Conservation (phyloP, 2,888 invertebrate species). For the Tipula lateralis region DNA sequence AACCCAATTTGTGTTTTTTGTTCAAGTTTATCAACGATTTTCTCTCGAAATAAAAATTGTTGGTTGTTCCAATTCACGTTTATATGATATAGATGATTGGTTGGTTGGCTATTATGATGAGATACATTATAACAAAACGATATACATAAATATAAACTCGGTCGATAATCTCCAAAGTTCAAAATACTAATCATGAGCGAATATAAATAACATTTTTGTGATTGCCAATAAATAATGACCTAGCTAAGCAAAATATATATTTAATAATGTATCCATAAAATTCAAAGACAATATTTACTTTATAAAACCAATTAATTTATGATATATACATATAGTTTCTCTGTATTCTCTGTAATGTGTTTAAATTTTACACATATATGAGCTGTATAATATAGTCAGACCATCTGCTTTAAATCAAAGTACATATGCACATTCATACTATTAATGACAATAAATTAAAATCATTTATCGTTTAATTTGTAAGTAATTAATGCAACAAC, state of each 20-base stretch:
- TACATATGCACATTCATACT: too few species aligned
- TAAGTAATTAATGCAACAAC: neutral
- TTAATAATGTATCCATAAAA: neutral
- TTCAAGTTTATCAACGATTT: neutral
- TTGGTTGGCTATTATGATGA: neutral
- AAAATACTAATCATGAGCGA: neutral
- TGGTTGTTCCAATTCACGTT: neutral
- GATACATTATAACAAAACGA: neutral
- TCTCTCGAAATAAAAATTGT: neutral
- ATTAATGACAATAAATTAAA: neutral
- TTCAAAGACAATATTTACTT: slow-evolving; percentile 13
- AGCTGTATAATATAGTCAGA: neutral
- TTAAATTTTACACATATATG: neutral
- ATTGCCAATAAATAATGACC: neutral
- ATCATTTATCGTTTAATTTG: neutral
- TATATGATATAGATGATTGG: neutral
- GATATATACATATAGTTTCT: slow-evolving; percentile 12
- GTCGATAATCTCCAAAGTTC: neutral
- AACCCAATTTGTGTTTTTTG: neutral
- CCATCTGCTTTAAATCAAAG: neutral
- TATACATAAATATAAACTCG: neutral
- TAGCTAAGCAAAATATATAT: neutral
- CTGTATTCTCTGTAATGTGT: neutral
- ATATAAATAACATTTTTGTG: slow-evolving; percentile 14
- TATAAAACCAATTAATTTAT: neutral